Evolutionary conservation across 2,797 vertebrate genomes (phyloP), one percentile per base, ranked within the genome.

Genomic region (Sebastiscus tertius): DNA sequence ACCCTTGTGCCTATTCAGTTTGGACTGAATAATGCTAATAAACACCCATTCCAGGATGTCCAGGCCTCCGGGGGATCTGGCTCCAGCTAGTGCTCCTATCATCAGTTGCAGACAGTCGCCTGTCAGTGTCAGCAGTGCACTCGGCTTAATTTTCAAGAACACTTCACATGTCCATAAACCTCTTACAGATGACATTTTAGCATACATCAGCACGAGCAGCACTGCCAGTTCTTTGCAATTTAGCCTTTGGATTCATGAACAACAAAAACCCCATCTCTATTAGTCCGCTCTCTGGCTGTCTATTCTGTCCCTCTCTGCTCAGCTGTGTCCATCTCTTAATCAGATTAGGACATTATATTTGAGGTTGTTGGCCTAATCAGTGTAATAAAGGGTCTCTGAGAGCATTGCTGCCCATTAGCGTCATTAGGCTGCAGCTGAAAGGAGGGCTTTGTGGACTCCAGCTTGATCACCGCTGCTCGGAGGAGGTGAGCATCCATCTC

Each of bases 321-420:
- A 75, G 82, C 89, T 80, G 87, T 85, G 85, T 93, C 91, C 88
- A 87, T 88, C 84, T 89, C 86, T 36, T 92, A 93, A 95, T 95
- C 90, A 89, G 94, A 94, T 94, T 88, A 93, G 84, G 87, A 92
- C 87, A 92, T 92, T 91, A 91, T 87, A 93, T 93, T 93, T 86
- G 72, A 89, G 90, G 85, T 89, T 88, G 89, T 83, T 87, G 88
- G 89, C 80, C 89, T 95, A 93, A 94, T 95, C 90, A 91, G 80
- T 52, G 80, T 92, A 94, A 93, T 91, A 90, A 92, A 92, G 85
- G 91, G 82, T 88, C 89, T 93, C 91, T 83, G 89, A 88, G 90
- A 93, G 92, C 91, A 87, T 89, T 83, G 85, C 71, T 86, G 85
- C 87, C 89, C 90, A 93, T 93, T 94, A 91, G 89, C 74, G 83